Percentiles rank a stretch among this genome's conserved stretches.
phyloP scores from a whole-genome alignment of 2,113 vertebrate species.

The Callocephalon fimbriatum region DNA sequence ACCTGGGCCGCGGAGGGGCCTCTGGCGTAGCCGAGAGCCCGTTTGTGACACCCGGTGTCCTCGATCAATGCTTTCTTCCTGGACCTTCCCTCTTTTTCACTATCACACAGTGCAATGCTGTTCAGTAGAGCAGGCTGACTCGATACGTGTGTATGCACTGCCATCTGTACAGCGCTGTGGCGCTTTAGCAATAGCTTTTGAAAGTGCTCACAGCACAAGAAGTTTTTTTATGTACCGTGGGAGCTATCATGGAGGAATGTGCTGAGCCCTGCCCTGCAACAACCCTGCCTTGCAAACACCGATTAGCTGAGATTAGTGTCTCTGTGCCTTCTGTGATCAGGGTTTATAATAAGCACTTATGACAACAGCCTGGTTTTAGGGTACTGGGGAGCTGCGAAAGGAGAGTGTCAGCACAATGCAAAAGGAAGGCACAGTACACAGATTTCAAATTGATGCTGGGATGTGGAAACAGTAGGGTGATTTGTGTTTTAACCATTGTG shows the following conservation, averaged over 20 bases:
- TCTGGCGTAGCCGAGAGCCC: neutral
- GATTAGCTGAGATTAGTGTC: conserved; percentile 19
- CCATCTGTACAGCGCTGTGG: accelerated
- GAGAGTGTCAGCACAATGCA: neutral
- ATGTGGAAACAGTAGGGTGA: too few species aligned
- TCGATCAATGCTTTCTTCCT: neutral
- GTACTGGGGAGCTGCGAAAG: accelerated
- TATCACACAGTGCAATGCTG: accelerated
- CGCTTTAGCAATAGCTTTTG: neutral
- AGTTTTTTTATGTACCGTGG: neutral
- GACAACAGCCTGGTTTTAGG: neutral
- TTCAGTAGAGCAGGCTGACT: accelerated
- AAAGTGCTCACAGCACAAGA: neutral
- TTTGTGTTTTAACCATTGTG: neutral
- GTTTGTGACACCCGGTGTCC: neutral
- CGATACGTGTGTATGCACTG: accelerated
- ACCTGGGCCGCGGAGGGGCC: neutral
- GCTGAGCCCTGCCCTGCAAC: conserved; percentile 7
- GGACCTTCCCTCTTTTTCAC: too few species aligned
- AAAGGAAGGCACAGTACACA: neutral
- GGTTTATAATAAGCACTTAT: neutral
- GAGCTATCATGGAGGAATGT: neutral
- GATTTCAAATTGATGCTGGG: accelerated
- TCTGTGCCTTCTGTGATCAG: neutral
- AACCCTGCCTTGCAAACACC: neutral